Evolutionary conservation across 1,140 invertebrate species (phyloP).

Genomic region (Papilio dardanus): DNA sequence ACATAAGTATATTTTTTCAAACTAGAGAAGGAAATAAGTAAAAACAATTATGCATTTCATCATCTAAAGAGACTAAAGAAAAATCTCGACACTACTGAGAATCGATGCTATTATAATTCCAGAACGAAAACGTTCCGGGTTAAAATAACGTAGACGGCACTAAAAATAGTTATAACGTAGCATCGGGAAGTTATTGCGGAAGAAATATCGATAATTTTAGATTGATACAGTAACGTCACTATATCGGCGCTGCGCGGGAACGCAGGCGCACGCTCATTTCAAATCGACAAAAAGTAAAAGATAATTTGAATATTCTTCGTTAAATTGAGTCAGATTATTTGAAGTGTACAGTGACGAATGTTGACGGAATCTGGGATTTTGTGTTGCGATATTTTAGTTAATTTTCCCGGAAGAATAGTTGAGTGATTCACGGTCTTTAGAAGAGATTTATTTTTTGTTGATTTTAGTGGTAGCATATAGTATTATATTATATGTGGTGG

Average conservation of each 20-base stretch:
- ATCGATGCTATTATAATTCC: conserved; percentile 12
- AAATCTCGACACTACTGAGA: background rate
- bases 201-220: conserved; percentile 33
- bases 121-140: conserved; percentile 4
- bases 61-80: background rate
- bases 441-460: background rate
- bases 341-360: conserved; percentile 2
- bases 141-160: conserved; percentile 30
- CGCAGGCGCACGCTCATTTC: background rate
- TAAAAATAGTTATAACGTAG: conserved; percentile 10
- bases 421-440: background rate
- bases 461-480: background rate
- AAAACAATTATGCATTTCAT: background rate
- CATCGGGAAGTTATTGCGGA: conserved; percentile 28
- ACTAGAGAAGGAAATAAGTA: background rate
- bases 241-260: background rate
- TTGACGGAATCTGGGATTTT: conserved; percentile 6
- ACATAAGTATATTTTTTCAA: no score
- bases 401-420: conserved; percentile 11
- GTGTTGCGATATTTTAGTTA: conserved; percentile 10
- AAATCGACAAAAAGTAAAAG: background rate
- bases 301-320: background rate
- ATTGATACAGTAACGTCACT: conserved; percentile 16
- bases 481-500: no score
- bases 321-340: background rate